phyloP scores from a whole-genome alignment of 2,888 invertebrate genomes.

The Vanessa cardui region DNA sequence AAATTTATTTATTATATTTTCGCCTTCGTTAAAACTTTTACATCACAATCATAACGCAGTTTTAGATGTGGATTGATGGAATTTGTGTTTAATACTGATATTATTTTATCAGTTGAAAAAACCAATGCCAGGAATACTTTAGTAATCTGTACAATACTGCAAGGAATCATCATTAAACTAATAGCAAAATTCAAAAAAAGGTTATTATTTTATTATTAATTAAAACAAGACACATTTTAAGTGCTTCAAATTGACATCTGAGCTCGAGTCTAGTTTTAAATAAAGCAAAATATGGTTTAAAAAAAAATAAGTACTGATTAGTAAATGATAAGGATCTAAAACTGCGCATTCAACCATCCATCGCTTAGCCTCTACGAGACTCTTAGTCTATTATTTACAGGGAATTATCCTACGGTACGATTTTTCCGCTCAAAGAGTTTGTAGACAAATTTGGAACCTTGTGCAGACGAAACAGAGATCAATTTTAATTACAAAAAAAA shows the following conservation, averaged over 20 bases:
- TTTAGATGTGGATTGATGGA: slow-evolving; percentile 52
- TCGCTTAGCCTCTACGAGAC: slow-evolving; percentile 75
- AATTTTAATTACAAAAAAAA: slow-evolving; percentile 13
- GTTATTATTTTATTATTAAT: too few species aligned
- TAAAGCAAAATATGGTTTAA: too few species aligned
- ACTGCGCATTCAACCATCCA: slow-evolving; percentile 62
- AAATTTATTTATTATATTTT: slow-evolving; percentile 54
- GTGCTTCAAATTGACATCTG: too few species aligned
- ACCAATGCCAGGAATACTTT: background rate
- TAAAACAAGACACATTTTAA: too few species aligned
- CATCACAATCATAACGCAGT: slow-evolving; percentile 72
- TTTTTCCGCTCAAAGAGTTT: slow-evolving; percentile 29
- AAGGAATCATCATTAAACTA: background rate
- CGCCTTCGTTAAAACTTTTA: slow-evolving; percentile 67
- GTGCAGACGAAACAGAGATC: slow-evolving; percentile 31
- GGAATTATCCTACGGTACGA: slow-evolving; percentile 32
- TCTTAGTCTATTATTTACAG: slow-evolving; percentile 56
- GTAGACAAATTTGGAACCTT: slow-evolving; percentile 34
- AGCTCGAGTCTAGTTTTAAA: background rate
- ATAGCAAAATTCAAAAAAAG: too few species aligned
- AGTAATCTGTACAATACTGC: background rate
- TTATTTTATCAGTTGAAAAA: background rate
- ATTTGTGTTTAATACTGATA: background rate
- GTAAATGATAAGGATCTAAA: slow-evolving; percentile 54
- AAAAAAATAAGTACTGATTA: slow-evolving; percentile 25